These are phyloP conservation scores for Himalopsyche tibetana DNA, from an alignment of 2,888 invertebrate genomes.

Conservation along the genomic window DNA sequence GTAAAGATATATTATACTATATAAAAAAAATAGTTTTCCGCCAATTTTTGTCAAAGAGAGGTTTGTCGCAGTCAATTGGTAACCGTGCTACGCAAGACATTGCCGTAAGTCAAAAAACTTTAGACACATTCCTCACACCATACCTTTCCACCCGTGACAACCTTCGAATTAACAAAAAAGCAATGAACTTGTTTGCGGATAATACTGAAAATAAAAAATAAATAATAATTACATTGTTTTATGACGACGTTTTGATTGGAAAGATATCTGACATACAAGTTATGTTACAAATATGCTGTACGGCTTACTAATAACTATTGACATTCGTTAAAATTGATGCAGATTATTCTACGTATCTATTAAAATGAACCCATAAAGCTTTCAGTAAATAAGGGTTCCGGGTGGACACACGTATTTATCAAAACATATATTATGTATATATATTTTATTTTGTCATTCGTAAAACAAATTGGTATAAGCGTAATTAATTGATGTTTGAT, in stretches of 20 bases:
- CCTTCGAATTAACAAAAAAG: slow-evolving; percentile 49
- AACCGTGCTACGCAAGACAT: too few species aligned
- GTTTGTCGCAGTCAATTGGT: too few species aligned
- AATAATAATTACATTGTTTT: slow-evolving; percentile 42
- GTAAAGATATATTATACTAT: too few species aligned
- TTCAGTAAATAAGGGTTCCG: slow-evolving; percentile 1
- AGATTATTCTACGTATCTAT: not conserved
- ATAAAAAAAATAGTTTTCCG: too few species aligned
- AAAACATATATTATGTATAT: too few species aligned
- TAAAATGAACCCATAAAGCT: not conserved
- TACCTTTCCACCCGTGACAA: slow-evolving; percentile 50
- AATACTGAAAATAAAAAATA: slow-evolving; percentile 28
- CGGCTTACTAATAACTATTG: not conserved
- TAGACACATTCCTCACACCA: not conserved
- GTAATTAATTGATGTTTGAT: too few species aligned
- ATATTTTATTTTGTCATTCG: too few species aligned
- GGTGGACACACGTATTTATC: not conserved
- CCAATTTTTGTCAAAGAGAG: too few species aligned
- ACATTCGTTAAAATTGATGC: not conserved
- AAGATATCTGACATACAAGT: not conserved
- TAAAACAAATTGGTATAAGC: too few species aligned
- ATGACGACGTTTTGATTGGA: slow-evolving; percentile 35
- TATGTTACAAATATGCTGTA: too few species aligned
- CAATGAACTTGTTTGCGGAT: slow-evolving; percentile 51
- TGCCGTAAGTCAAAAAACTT: not conserved